A percentile compares a stretch with the other conserved stretches of the same genome.
phyloP scores from a whole-genome alignment of 2,113 vertebrate genomes.

The Myrmecophaga tridactyla region DNA sequence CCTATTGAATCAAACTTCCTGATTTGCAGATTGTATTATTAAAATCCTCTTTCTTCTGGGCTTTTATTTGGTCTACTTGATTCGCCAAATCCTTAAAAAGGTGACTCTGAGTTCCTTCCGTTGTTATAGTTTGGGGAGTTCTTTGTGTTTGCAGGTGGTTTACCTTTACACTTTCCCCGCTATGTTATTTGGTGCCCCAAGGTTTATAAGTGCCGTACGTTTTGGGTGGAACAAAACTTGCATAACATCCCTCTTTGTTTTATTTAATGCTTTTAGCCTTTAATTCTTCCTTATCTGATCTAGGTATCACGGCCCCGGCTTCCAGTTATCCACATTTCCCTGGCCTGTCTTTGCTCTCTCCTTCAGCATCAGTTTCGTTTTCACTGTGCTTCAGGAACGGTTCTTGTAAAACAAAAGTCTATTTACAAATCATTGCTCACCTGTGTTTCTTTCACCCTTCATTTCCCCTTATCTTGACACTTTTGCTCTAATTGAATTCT shows the following conservation, averaged over 20 bases:
- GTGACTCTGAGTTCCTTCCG: neutral
- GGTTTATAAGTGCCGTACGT: neutral
- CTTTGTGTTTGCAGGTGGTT: neutral
- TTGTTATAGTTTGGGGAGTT: neutral
- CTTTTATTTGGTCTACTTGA: constrained; percentile 26
- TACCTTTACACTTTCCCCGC: neutral
- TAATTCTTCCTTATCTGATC: neutral
- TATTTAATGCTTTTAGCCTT: neutral
- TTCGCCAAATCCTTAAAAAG: neutral
- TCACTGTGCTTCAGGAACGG: neutral
- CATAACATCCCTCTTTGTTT: neutral
- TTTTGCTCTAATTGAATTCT: constrained; percentile 12
- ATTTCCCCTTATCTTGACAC: neutral
- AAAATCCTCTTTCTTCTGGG: neutral
- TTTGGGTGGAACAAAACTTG: neutral
- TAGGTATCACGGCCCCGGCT: neutral
- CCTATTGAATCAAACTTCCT: neutral
- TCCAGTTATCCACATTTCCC: neutral
- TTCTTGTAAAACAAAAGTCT: neutral
- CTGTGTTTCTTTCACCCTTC: neutral
- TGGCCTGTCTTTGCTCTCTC: neutral
- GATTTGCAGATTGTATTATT: neutral
- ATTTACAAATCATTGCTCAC: neutral
- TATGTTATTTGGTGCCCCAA: neutral
- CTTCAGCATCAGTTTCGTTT: neutral